phyloP scores from a whole-genome alignment of 2,888 invertebrate genomes.

The Emmelina monodactyla region DNA sequence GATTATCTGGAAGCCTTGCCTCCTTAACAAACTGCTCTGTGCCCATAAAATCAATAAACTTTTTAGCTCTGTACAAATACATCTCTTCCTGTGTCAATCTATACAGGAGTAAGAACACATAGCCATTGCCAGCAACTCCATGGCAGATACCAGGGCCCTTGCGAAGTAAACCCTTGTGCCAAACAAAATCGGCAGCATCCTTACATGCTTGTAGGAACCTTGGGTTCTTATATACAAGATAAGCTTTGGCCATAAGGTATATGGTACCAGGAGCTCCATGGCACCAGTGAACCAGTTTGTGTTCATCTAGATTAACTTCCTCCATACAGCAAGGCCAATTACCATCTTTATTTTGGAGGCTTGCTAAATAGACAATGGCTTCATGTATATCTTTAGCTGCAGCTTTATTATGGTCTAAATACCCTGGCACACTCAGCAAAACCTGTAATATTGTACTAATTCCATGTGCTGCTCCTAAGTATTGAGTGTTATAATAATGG shows the following conservation, averaged over 20 bases:
- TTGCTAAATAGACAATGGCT: constrained; percentile 72
- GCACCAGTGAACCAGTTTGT: constrained; percentile 89
- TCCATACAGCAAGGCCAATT: constrained; percentile 81
- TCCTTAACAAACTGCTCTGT: constrained; percentile 70
- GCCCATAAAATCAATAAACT: constrained; percentile 79
- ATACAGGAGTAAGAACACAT: constrained; percentile 79
- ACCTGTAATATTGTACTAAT: constrained; percentile 65
- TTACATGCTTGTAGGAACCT: constrained; percentile 75
- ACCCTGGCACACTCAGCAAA: constrained; percentile 57
- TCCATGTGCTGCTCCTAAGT: constrained; percentile 74
- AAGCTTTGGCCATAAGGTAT: constrained; percentile 84
- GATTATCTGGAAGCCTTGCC: constrained; percentile 80
- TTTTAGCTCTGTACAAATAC: constrained; percentile 76
- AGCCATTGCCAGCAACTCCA: constrained; percentile 84
- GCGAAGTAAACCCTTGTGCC: constrained; percentile 81
- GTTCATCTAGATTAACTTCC: constrained; percentile 66
- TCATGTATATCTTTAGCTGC: constrained; percentile 67
- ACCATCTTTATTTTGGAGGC: constrained; percentile 73
- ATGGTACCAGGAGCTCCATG: constrained; percentile 87
- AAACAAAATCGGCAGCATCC: constrained; percentile 77
- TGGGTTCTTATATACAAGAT: constrained; percentile 74
- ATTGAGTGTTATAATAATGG: constrained; percentile 76
- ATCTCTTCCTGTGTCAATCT: constrained; percentile 75
- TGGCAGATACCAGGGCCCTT: constrained; percentile 94
- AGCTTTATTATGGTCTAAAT: constrained; percentile 55